phyloP scores from a whole-genome alignment of 2,113 vertebrate genomes.

The Callorhinus ursinus region DNA sequence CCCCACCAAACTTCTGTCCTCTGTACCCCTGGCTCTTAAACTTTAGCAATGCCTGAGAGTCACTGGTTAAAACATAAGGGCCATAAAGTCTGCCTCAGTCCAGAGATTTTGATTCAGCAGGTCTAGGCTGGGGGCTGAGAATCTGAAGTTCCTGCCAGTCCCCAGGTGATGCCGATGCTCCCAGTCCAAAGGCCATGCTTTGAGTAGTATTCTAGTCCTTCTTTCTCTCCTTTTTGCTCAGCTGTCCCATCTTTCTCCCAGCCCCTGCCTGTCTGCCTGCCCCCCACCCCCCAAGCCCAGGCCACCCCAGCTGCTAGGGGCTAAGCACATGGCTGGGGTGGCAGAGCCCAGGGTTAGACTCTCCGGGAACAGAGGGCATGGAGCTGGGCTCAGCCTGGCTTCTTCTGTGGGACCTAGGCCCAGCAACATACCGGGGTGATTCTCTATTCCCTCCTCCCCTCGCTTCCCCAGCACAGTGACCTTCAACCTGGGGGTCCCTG shows the following conservation, averaged over 20 bases:
- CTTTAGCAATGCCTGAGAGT: not conserved
- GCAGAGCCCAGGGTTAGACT: not conserved
- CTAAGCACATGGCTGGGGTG: not conserved
- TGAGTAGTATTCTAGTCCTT: not conserved
- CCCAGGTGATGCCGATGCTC: not conserved
- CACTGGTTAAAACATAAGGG: not conserved
- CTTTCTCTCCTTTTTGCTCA: not conserved
- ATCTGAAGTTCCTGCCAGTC: not conserved
- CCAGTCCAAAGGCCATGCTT: not conserved
- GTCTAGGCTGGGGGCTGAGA: not conserved
- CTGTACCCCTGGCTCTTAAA: not conserved
- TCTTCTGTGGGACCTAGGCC: not conserved
- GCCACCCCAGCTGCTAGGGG: slow-evolving; percentile 39
- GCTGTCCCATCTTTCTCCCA: not conserved
- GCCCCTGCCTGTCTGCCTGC: not conserved
- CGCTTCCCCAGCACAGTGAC: not conserved
- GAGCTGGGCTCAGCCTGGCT: slow-evolving; percentile 1
- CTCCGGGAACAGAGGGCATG: not conserved
- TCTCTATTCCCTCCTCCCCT: not conserved
- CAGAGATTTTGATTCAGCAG: not conserved
- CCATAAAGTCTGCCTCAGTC: not conserved
- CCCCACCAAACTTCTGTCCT: not conserved
- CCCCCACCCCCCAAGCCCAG: not conserved
- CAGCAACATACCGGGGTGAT: not conserved
- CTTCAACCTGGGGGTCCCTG: not conserved